These are phyloP conservation scores for Triplophysa siluroides DNA, from an alignment of 2,113 vertebrate genomes.

Conservation along the genomic window DNA sequence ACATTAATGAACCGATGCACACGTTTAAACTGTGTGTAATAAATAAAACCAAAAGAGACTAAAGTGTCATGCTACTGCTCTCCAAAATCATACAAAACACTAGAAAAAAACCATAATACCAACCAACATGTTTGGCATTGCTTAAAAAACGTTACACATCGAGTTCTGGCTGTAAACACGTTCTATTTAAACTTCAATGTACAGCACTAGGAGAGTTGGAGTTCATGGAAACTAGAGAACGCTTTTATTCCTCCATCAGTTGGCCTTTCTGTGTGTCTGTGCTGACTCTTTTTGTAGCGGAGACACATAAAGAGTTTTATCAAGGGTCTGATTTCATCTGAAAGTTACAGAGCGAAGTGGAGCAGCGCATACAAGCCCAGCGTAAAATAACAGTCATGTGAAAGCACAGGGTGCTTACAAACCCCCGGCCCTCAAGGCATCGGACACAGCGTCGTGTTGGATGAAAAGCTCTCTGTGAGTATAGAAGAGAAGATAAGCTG, in stretches of 20 bases:
- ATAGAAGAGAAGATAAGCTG: neutral
- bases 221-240: neutral
- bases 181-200: too few species aligned
- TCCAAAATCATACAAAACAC: neutral
- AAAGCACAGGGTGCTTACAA: neutral
- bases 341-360: slow-evolving; percentile 14
- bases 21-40: slow-evolving; percentile 45
- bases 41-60: slow-evolving; percentile 54
- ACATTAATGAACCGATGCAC: slow-evolving; percentile 14
- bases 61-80: slow-evolving; percentile 56
- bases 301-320: neutral
- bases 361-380: neutral
- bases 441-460: neutral
- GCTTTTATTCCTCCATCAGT: neutral
- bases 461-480: neutral
- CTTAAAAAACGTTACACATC: too few species aligned
- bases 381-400: slow-evolving; percentile 26
- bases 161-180: too few species aligned
- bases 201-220: too few species aligned
- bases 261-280: neutral
- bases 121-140: too few species aligned
- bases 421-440: neutral
- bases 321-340: slow-evolving; percentile 29
- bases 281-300: neutral
- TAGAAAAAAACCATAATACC: too few species aligned